Percentiles rank a stretch among this genome's conserved stretches.
phyloP scores from a whole-genome alignment of 2,113 vertebrate species.

The Rhodinocichla rosea region DNA sequence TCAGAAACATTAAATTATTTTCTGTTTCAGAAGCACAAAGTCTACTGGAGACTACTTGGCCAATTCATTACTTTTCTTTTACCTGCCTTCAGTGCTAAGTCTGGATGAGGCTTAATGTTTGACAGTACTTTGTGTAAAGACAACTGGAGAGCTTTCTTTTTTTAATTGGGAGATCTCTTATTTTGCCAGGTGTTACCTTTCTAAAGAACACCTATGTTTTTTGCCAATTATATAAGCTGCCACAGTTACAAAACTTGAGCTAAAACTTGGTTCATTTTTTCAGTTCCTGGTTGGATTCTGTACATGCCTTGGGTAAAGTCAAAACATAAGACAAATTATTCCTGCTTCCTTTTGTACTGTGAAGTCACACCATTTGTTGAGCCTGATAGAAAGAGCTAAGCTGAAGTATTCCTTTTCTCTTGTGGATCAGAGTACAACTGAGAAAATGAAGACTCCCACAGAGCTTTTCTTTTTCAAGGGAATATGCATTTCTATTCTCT shows the following conservation, averaged over 20 bases:
- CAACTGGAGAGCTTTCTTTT: background rate
- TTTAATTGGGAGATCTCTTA: background rate
- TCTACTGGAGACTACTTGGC: background rate
- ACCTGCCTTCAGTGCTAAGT: background rate
- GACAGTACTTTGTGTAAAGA: background rate
- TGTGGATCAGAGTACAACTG: slow-evolving; percentile 22
- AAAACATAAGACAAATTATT: slow-evolving; percentile 46
- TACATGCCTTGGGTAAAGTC: slow-evolving; percentile 2
- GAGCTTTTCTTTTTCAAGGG: slow-evolving; percentile 14
- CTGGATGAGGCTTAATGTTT: background rate
- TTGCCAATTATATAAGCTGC: background rate
- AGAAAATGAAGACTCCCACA: slow-evolving; percentile 37
- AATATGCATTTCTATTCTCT: background rate
- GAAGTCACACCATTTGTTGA: slow-evolving; percentile 7
- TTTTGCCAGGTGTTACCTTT: background rate
- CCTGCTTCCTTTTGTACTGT: slow-evolving; percentile 13
- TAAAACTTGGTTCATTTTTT: background rate
- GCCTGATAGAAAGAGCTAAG: background rate
- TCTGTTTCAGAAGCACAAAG: background rate
- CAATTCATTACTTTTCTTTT: background rate
- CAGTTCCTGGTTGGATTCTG: background rate
- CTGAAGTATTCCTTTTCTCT: slow-evolving; percentile 22
- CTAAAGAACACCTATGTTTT: background rate
- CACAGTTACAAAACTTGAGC: background rate
- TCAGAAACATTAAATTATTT: slow-evolving; percentile 20